phyloP scores from a whole-genome alignment of 2,113 vertebrate genomes.

The Talpa occidentalis region DNA sequence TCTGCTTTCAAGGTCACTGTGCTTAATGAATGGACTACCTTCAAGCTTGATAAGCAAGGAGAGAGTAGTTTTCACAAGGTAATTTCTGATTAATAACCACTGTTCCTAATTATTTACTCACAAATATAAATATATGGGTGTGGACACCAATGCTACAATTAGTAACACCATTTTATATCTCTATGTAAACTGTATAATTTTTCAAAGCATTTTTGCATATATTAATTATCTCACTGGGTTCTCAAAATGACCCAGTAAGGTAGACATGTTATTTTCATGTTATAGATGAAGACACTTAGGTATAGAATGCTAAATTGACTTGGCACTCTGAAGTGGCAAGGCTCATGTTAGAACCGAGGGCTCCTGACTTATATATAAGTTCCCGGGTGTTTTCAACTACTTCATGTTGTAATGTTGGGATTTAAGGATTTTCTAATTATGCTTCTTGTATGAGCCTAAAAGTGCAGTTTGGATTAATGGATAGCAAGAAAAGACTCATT shows the following conservation, averaged over 20 bases:
- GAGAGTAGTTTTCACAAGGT: conserved; percentile 14
- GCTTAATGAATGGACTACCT: conserved; percentile 3
- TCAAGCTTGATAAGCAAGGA: conserved; percentile 22
- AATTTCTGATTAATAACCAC: conserved; percentile 48
- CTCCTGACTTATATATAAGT: background rate
- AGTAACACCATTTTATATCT: conserved; percentile 27
- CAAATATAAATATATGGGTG: background rate
- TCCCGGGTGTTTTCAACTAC: background rate
- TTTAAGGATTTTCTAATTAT: background rate
- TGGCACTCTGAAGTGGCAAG: background rate
- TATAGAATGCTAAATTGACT: background rate
- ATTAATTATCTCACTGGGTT: conserved; percentile 29
- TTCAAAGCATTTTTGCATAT: conserved; percentile 32
- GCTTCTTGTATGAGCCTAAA: conserved; percentile 22
- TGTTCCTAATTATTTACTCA: conserved; percentile 51
- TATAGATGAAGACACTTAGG: background rate
- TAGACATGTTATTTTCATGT: conserved; percentile 23
- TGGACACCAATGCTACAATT: conserved; percentile 5
- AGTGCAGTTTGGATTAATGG: background rate
- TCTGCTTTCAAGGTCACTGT: conserved; percentile 33
- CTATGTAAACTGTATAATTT: conserved; percentile 21
- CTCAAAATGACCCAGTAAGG: conserved; percentile 3
- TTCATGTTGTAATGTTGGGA: background rate
- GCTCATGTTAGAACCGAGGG: background rate
- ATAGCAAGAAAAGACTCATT: background rate